Evolutionary conservation across 2,888 invertebrate genomes (phyloP).

Genomic region (Acrobasis consociella): DNA sequence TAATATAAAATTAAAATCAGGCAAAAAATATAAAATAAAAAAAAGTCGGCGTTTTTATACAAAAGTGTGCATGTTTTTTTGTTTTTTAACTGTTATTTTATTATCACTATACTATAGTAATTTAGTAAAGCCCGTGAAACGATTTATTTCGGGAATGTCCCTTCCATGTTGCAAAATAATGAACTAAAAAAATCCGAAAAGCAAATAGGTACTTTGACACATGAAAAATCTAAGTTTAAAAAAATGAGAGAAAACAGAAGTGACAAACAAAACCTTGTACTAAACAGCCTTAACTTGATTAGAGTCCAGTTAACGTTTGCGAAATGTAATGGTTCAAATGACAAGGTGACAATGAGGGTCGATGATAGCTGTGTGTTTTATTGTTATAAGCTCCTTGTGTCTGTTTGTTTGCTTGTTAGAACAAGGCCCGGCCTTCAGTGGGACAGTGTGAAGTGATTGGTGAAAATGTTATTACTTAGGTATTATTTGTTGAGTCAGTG

Average conservation of each 20-base stretch:
- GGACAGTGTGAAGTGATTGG: not conserved
- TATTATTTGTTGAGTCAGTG: not conserved
- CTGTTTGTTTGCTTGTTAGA: conserved; percentile 20
- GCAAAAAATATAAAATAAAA: too few species aligned
- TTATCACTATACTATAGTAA: too few species aligned
- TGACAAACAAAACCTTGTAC: conserved; percentile 15
- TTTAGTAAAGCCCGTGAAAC: too few species aligned
- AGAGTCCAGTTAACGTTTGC: conserved; percentile 32
- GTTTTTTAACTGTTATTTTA: too few species aligned
- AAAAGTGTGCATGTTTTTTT: too few species aligned
- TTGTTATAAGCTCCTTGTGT: conserved; percentile 7
- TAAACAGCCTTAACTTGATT: conserved; percentile 25
- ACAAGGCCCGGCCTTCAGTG: conserved; percentile 2
- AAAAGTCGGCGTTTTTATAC: too few species aligned
- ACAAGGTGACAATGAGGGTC: conserved; percentile 26
- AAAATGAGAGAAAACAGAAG: not conserved
- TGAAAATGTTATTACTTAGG: not conserved
- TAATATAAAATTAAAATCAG: too few species aligned
- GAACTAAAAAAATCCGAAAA: too few species aligned
- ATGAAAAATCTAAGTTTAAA: not conserved
- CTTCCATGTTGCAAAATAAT: too few species aligned
- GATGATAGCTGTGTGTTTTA: conserved; percentile 24
- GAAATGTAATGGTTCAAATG: conserved; percentile 29
- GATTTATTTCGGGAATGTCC: too few species aligned
- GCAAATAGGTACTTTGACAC: too few species aligned